phyloP scores from a whole-genome alignment of 2,888 invertebrate species.

The Eupithecia subfuscata region DNA sequence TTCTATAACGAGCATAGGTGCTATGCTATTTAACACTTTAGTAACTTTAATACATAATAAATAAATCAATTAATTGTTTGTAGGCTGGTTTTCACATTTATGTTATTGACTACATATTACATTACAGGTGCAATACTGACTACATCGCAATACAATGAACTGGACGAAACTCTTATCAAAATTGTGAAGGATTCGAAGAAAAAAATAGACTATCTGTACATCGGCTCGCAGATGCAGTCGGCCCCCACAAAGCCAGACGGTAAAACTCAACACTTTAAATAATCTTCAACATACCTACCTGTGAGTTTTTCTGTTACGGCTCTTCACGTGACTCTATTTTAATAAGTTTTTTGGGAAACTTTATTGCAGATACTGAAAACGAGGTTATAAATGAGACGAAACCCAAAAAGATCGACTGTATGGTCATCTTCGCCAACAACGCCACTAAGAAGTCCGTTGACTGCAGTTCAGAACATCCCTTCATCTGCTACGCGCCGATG shows the following conservation, averaged over 20 bases:
- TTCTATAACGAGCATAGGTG: too few species aligned
- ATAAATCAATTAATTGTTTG: too few species aligned
- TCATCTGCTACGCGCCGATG: background rate
- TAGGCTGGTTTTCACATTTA: too few species aligned
- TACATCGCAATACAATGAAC: background rate
- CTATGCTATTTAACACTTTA: too few species aligned
- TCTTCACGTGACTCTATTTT: background rate
- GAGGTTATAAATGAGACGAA: background rate
- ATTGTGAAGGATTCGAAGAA: conserved; percentile 4
- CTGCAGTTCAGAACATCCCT: background rate
- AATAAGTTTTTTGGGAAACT: background rate
- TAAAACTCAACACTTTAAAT: background rate
- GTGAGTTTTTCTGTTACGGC: background rate
- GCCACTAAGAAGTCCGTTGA: background rate
- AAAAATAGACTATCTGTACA: background rate
- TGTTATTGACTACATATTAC: too few species aligned
- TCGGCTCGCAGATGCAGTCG: background rate
- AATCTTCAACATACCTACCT: background rate
- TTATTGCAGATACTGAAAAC: background rate
- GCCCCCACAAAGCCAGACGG: background rate
- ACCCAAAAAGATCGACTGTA: background rate
- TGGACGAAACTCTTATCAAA: conserved; percentile 6
- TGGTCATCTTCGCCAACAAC: background rate
- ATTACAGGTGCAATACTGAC: conserved; percentile 7
- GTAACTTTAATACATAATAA: too few species aligned